A percentile compares a stretch with the other conserved stretches of the same genome.
phyloP scores from a whole-genome alignment of 2,888 invertebrate genomes.

The Cerastoderma edule region DNA sequence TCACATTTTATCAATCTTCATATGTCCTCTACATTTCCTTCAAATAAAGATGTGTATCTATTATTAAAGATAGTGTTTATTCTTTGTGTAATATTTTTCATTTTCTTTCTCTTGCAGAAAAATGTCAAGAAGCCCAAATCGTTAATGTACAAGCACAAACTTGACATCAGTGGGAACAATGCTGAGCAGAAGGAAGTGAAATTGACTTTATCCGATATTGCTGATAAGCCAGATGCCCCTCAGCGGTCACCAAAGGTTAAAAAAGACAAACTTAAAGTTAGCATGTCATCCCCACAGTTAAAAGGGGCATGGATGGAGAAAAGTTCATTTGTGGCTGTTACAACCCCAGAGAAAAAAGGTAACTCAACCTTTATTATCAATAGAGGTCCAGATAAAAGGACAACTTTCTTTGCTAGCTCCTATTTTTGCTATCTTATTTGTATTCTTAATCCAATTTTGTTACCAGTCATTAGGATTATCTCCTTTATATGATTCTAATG shows the following conservation, averaged over 20 bases:
- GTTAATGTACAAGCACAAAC: slow-evolving; percentile 72
- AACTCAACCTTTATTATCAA: too few species aligned
- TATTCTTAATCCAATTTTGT: too few species aligned
- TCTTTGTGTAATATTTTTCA: too few species aligned
- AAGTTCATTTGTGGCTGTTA: slow-evolving; percentile 38
- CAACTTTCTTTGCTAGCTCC: too few species aligned
- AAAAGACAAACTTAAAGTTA: slow-evolving; percentile 37
- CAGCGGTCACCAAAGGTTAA: slow-evolving; percentile 10
- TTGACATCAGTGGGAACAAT: slow-evolving; percentile 66
- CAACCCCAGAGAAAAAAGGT: slow-evolving; percentile 66
- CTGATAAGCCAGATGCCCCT: slow-evolving; percentile 3
- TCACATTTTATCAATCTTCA: too few species aligned
- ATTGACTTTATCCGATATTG: slow-evolving; percentile 68
- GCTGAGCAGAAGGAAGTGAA: slow-evolving; percentile 75
- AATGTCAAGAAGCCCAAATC: slow-evolving; percentile 77
- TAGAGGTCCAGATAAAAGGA: too few species aligned
- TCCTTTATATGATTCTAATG: too few species aligned
- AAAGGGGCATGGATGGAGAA: slow-evolving; percentile 72
- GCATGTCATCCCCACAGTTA: slow-evolving; percentile 67
- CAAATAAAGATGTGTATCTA: too few species aligned
- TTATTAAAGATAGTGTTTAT: too few species aligned
- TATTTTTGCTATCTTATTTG: too few species aligned
- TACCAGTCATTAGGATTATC: too few species aligned
- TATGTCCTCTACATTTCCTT: too few species aligned
- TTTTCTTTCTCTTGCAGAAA: slow-evolving; percentile 54